Base-by-base conservation (phyloP, 2,888 invertebrate species). In the Argyresthia albistria region DNA sequence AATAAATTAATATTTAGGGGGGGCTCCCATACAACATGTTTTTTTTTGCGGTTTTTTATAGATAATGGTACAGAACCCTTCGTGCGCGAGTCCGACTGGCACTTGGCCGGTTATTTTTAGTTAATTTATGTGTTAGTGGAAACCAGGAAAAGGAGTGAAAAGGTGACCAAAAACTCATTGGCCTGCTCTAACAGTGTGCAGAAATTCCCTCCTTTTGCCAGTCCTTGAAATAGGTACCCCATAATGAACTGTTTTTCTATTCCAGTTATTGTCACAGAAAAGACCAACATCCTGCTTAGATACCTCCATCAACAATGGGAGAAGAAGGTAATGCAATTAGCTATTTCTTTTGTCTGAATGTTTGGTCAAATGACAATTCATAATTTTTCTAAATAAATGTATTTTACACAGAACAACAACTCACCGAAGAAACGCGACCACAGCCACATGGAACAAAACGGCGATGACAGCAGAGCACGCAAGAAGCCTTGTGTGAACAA, bases 231-330 rank as follows among this genome's bases (percentile, higher is more conserved):
- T 12, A 45, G 12, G 45, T 45, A 2, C n/a, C n/a, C n/a, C n/a
- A n/a, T 15, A 12, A 45, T 45, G 11, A 4, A 15, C 14, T 53
- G 56, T 58, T 65, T 62, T 65, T 63, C 59, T 52, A 67, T 91
- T 93, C 58, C 89, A 94, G 96, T 97, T 64, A 98, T 98, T 71
- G 97, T 97, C 46, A 96, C 97, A 70, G 98, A 98, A 81, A 97
- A 97, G 84, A 95, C 97, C 49, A 97, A 97, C 73, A 97, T 98
- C 67, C 89, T 98, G 55, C 82, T 98, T 67, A 92, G 97, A 83
- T 98, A 97, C 80, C 90, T 98, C 59, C 97, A 97, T 66, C 96
- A 97, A 68, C 96, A 97, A 80, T 97, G 97, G 96, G 97, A 97
- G 73, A 97, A 96, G 88, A 96, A 96, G 90, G 92, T 93, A 75